Evolutionary conservation across 2,113 vertebrate species (phyloP).

Genomic region (Cricetomys ansorgei): DNA sequence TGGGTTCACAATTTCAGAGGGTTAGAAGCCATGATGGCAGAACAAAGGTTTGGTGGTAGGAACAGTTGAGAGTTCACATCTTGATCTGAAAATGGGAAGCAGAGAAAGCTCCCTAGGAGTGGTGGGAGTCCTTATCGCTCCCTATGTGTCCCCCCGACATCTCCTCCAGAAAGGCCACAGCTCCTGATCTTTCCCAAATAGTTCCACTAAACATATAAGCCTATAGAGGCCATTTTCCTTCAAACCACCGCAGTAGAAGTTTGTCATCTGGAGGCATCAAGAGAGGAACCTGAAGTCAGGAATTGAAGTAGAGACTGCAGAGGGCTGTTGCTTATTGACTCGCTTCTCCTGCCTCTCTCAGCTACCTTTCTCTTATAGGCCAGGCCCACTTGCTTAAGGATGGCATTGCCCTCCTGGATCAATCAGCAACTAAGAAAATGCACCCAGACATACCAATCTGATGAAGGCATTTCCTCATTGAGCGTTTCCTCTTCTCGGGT

Average conservation of each 20-base stretch:
- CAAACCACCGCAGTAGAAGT: not conserved
- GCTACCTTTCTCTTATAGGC: not conserved
- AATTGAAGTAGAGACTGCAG: not conserved
- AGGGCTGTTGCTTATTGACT: not conserved
- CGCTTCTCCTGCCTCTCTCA: not conserved
- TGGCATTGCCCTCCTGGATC: not conserved
- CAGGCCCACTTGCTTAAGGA: not conserved
- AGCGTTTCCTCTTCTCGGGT: not conserved
- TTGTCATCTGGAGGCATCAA: not conserved
- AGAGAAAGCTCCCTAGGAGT: not conserved
- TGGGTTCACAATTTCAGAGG: not conserved
- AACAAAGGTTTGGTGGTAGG: not conserved
- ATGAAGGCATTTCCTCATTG: too few species aligned
- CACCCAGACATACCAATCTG: not conserved
- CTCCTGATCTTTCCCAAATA: not conserved
- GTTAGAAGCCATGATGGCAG: not conserved
- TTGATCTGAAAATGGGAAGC: not conserved
- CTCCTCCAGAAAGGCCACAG: not conserved
- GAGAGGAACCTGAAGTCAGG: not conserved
- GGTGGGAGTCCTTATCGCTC: not conserved
- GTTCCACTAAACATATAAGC: not conserved
- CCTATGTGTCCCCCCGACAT: too few species aligned
- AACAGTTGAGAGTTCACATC: not conserved
- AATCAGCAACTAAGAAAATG: not conserved
- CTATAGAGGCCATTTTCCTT: not conserved